phyloP scores from a whole-genome alignment of 1,140 invertebrate species.

The Musca domestica region DNA sequence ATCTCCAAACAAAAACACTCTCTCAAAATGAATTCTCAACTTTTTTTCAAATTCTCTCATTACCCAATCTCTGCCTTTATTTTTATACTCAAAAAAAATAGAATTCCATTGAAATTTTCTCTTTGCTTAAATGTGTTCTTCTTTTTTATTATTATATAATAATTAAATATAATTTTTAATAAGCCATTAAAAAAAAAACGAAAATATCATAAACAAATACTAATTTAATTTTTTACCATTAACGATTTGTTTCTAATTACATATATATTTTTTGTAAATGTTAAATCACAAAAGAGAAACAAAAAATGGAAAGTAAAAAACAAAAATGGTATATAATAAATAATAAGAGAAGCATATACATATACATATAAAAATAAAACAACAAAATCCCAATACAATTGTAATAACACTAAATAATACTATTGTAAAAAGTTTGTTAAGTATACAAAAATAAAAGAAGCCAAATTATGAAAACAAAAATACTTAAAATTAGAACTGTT shows the following conservation, averaged over 20 bases:
- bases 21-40: background rate
- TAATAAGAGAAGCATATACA: too few species aligned
- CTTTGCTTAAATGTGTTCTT: slow-evolving; percentile 20
- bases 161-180: background rate
- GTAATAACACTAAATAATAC: background rate
- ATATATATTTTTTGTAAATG: slow-evolving; percentile 11
- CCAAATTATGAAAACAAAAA: slow-evolving; percentile 18
- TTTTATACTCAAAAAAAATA: slow-evolving; percentile 17
- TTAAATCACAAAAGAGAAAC: slow-evolving; percentile 1
- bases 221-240: slow-evolving; percentile 9
- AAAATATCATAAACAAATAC: slow-evolving; percentile 2
- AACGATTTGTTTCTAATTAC: background rate
- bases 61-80: background rate
- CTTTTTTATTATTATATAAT: slow-evolving; percentile 3
- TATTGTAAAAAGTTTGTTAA: slow-evolving; percentile 21
- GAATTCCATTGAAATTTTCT: background rate
- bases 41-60: background rate
- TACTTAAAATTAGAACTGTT: too few species aligned
- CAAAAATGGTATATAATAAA: background rate
- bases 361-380: too few species aligned
- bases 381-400: too few species aligned
- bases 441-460: slow-evolving; percentile 9
- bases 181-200: background rate
- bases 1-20: too few species aligned
- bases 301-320: background rate